A percentile compares a stretch with the other conserved stretches of the same genome.
phyloP scores from a whole-genome alignment of 1,140 invertebrate species.

The Neomicropteryx cornuta region DNA sequence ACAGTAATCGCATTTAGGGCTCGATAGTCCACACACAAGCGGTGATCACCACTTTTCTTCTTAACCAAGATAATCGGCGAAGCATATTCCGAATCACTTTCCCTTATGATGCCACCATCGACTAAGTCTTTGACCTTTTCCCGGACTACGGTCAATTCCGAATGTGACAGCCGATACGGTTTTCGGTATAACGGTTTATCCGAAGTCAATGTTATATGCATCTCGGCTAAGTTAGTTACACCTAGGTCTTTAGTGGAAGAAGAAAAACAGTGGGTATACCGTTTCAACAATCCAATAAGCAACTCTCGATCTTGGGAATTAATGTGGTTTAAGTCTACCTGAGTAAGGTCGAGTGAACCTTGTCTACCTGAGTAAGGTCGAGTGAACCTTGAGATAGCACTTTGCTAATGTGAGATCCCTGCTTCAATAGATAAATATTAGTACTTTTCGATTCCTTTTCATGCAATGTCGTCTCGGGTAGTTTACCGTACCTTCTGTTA shows the following conservation, averaged over 20 bases:
- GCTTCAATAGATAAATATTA: too few relatives aligned
- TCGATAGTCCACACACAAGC: constrained; percentile 25
- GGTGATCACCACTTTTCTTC: constrained; percentile 14
- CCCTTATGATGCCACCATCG: constrained; percentile 7
- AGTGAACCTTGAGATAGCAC: too few relatives aligned
- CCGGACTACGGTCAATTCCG: constrained; percentile 12
- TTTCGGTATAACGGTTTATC: constrained; percentile 13
- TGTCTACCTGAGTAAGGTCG: too few relatives aligned
- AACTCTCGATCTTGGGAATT: not conserved
- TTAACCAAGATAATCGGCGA: constrained; percentile 15
- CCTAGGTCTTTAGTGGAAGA: constrained; percentile 10
- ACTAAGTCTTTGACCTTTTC: constrained; percentile 10
- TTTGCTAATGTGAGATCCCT: too few relatives aligned
- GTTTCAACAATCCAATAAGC: constrained; percentile 7
- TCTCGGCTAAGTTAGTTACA: constrained; percentile 12
- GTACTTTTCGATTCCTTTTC: too few relatives aligned
- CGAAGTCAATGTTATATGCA: constrained; percentile 11
- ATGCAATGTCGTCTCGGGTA: too few relatives aligned
- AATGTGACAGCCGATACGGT: constrained; percentile 14
- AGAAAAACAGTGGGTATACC: constrained; percentile 10
- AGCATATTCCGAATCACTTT: constrained; percentile 14
- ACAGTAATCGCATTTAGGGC: constrained; percentile 30
- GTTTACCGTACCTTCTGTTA: too few relatives aligned
- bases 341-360: too few relatives aligned
- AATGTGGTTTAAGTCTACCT: constrained; percentile 3